A percentile compares a stretch with the other conserved stretches of the same genome.
phyloP scores from a whole-genome alignment of 2,797 vertebrate species.

The Apogon talboti region DNA sequence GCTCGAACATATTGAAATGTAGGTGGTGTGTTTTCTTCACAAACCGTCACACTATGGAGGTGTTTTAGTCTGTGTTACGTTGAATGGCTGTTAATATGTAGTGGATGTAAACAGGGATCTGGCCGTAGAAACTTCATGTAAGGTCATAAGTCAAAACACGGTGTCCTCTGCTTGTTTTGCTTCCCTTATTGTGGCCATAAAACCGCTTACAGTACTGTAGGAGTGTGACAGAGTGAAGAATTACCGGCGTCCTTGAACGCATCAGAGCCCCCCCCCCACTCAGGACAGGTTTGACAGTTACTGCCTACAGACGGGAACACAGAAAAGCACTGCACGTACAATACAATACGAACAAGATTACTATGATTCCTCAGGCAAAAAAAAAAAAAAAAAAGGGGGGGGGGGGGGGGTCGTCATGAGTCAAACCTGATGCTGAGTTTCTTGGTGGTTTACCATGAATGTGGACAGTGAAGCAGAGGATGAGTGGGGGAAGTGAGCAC shows the following conservation, averaged over 20 bases:
- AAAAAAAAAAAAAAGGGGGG: too few relatives aligned
- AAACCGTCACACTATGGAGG: not conserved
- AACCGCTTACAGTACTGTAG: not conserved
- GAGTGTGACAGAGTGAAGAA: constrained; percentile 12
- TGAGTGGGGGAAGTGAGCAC: not conserved
- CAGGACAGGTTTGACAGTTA: constrained; percentile 16
- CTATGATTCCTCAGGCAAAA: constrained; percentile 45
- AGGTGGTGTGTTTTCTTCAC: not conserved
- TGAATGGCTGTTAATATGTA: not conserved
- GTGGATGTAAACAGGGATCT: not conserved
- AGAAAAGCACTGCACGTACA: constrained; percentile 59
- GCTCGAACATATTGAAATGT: not conserved
- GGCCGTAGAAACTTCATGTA: too few relatives aligned
- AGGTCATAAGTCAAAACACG: too few relatives aligned
- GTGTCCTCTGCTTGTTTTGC: not conserved
- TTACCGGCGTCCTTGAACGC: not conserved
- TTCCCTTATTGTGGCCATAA: not conserved
- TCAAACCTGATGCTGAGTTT: constrained; percentile 27
- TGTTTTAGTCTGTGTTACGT: not conserved
- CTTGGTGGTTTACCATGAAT: constrained; percentile 12
- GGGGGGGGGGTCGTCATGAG: constrained; percentile 3
- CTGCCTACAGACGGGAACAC: constrained; percentile 49
- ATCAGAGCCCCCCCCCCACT: constrained; percentile 7
- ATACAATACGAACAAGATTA: constrained; percentile 57
- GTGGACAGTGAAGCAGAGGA: not conserved